These are phyloP conservation scores for Rambutsinella grinnellia DNA, from an alignment of 2,888 invertebrate species.

Conservation along the genomic window DNA sequence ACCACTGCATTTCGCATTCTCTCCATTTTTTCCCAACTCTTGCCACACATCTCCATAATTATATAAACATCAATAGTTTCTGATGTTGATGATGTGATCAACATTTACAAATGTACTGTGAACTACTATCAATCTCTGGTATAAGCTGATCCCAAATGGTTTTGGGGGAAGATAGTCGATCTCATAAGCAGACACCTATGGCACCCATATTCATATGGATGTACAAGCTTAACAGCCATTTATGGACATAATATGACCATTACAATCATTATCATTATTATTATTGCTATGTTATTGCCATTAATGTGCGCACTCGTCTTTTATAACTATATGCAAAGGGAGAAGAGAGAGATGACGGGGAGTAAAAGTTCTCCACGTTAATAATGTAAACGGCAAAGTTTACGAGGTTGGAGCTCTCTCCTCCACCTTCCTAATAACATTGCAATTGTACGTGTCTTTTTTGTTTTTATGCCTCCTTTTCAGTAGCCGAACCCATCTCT, in stretches of 20 bases:
- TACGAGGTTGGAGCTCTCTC: constrained; percentile 16
- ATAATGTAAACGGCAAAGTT: constrained; percentile 34
- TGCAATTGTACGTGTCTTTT: constrained; percentile 51
- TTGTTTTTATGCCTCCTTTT: constrained; percentile 43
- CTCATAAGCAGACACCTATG: neutral
- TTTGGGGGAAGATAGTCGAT: neutral
- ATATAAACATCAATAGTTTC: neutral
- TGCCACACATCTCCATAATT: neutral
- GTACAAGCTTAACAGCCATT: constrained; percentile 49
- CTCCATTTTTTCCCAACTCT: neutral
- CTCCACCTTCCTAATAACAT: constrained; percentile 3
- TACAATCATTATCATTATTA: constrained; percentile 54
- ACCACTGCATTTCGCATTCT: neutral
- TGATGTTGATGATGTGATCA: constrained; percentile 30
- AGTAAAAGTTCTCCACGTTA: neutral
- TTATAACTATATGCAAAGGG: constrained; percentile 43
- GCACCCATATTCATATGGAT: neutral
- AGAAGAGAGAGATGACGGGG: constrained; percentile 3
- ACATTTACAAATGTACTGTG: constrained; percentile 46
- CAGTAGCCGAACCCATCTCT: constrained; percentile 27
- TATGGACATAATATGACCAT: constrained; percentile 48
- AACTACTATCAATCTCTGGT: constrained; percentile 29
- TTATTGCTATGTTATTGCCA: constrained; percentile 53
- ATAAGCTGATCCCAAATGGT: neutral
- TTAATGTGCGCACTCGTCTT: constrained; percentile 50